phyloP scores from a whole-genome alignment of 2,797 vertebrate species.

The Carduelis carduelis region DNA sequence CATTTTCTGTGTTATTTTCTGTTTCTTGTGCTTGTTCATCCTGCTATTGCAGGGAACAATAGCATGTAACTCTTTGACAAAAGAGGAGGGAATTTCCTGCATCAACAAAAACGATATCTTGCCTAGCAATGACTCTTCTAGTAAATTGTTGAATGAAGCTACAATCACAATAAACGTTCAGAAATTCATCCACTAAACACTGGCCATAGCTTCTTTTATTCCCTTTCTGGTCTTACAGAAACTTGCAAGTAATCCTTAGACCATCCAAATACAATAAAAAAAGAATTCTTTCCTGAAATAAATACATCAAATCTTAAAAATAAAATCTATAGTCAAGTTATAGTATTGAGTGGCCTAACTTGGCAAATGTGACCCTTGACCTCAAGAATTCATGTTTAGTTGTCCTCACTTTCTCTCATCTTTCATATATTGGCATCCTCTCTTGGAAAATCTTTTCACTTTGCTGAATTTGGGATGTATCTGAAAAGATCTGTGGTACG shows the following conservation, averaged over 20 bases:
- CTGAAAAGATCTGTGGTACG: not conserved
- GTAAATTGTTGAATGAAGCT: not conserved
- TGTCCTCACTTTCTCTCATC: not conserved
- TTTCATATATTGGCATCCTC: not conserved
- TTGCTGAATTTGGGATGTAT: not conserved
- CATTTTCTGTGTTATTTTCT: not conserved
- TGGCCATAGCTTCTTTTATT: not conserved
- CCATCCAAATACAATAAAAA: not conserved
- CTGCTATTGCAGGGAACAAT: not conserved
- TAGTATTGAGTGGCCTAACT: not conserved
- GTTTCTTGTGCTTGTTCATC: not conserved
- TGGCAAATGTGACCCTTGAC: not conserved
- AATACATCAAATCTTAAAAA: not conserved
- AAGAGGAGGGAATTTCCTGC: not conserved
- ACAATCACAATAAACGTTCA: not conserved
- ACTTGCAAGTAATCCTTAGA: not conserved
- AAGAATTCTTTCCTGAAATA: not conserved
- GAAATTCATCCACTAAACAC: not conserved
- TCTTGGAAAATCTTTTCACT: not conserved
- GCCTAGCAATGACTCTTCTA: not conserved
- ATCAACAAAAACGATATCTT: not conserved
- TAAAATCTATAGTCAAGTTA: not conserved
- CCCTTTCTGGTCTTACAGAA: not conserved
- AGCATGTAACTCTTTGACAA: not conserved
- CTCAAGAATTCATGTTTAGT: not conserved